Conservation (phyloP, 2,797 vertebrate genomes). For the Macrochelys suwanniensis region DNA sequence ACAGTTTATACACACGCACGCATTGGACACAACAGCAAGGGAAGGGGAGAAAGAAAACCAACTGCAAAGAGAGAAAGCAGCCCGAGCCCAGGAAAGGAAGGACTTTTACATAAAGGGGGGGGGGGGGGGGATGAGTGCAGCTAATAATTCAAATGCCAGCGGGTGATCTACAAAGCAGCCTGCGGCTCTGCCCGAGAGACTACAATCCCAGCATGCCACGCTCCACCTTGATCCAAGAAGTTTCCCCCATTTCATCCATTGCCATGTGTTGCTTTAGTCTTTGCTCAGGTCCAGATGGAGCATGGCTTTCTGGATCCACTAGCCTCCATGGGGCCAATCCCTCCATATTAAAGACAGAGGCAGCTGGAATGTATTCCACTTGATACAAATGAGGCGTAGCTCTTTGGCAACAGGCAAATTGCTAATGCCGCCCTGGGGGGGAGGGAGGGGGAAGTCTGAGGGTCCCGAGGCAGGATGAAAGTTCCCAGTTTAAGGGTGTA, state of each 20-base stretch:
- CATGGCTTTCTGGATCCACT: background rate
- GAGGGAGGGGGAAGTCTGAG: background rate
- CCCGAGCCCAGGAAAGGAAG: background rate
- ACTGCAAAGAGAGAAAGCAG: conserved; percentile 28
- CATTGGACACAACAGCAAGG: conserved; percentile 21
- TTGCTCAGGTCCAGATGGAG: background rate
- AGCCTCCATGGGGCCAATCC: background rate
- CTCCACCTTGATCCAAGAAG: background rate
- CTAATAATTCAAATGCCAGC: background rate
- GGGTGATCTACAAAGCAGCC: background rate
- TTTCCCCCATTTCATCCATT: background rate
- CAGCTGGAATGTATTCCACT: background rate
- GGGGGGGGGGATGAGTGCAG: background rate
- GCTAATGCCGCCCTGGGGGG: background rate
- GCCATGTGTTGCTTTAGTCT: background rate
- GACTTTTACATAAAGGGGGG: background rate
- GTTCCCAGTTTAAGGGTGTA: background rate
- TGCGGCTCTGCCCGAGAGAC: background rate
- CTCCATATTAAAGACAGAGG: background rate
- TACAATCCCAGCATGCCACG: background rate
- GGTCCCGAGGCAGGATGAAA: conserved; percentile 31
- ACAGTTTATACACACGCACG: conserved; percentile 54
- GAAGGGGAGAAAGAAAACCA: conserved; percentile 52
- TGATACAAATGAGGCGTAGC: background rate
- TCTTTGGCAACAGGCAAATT: conserved; percentile 12